These are phyloP conservation scores for Eupristina koningsbergeri DNA, from an alignment of 1,140 invertebrate species.

Conservation along the genomic window DNA sequence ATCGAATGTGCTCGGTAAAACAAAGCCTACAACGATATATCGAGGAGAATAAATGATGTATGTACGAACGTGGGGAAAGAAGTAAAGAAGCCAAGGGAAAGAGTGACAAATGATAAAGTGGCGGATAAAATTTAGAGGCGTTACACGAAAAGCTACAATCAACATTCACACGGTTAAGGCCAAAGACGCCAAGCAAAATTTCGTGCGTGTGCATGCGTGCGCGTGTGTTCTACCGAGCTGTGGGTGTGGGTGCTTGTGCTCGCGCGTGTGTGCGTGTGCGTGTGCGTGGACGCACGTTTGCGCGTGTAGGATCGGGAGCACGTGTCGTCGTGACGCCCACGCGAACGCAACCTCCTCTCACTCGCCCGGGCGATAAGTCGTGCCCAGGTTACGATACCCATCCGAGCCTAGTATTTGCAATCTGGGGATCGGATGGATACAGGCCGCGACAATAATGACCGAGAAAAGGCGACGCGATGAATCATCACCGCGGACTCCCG, in stretches of 20 bases:
- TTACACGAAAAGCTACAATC: not conserved
- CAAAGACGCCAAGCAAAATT: not conserved
- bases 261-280: not conserved
- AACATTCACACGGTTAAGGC: not conserved
- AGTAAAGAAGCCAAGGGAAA: not conserved
- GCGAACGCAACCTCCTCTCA: not conserved
- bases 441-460: too few species aligned
- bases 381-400: not conserved
- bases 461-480: too few species aligned
- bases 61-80: not conserved
- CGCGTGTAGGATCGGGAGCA: not conserved
- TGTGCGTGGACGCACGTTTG: too few species aligned
- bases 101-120: too few species aligned
- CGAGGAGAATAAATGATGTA: not conserved
- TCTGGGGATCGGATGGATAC: too few species aligned
- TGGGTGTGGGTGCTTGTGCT: not conserved
- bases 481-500: too few species aligned
- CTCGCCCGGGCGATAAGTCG: not conserved
- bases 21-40: not conserved
- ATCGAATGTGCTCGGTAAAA: too few species aligned
- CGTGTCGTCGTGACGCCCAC: not conserved
- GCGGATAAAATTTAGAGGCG: not conserved
- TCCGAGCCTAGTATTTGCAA: too few species aligned
- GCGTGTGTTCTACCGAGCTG: too few species aligned
- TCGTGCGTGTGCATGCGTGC: not conserved